Evolutionary conservation across 2,113 vertebrate species (phyloP), one percentile per base, ranked within the genome.

Genomic region (Psittacara wagleri): DNA sequence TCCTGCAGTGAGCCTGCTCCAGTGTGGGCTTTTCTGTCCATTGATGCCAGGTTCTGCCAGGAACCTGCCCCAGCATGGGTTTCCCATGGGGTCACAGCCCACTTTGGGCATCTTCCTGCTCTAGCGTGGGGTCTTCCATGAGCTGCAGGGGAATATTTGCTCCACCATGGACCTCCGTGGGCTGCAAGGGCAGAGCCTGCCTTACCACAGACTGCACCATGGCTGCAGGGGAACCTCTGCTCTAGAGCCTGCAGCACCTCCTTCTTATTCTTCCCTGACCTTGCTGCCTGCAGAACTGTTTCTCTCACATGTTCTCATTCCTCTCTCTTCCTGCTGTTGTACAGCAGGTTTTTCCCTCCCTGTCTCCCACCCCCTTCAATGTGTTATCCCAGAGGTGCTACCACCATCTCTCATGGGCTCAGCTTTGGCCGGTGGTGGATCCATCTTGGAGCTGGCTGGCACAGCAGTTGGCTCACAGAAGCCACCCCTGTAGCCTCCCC

Each of bases 131-230:
- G 5, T 69, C 13, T 27, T 61, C 23, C 43, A 7, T 2, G 2
- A 14, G 9, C 49, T 64, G 11, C n/a, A 59, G 43, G 11, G 41
- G 3, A 31, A 18, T 6, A 20, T 19, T 10, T 64, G 49, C 33
- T 46, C 41, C 43, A 8, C 6, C 2, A 0, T 29, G 12, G 19
- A 22, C 20, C 15, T 55, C 37, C 2, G 2, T 7, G 12, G 17
- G 17, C 35, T 76, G 29, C 59, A 68, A 27, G 5, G 2, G 4
- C 9, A 41, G n/a, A 48, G 15, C 11, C 28, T 39, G 4, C 33
- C 17, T 52, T 16, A 12, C 17, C 24, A 17, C 7, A 2, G 35
- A 24, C n/a, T 35, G 20, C 22, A 4, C 57, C 57, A 35, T 10
- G n/a, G 59, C 24, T 62, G 35, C 9, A 24, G 57, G 33, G 33